phyloP scores from a whole-genome alignment of 35 echinoderm and acorn worm species.

The Nesometra sesokonis region DNA sequence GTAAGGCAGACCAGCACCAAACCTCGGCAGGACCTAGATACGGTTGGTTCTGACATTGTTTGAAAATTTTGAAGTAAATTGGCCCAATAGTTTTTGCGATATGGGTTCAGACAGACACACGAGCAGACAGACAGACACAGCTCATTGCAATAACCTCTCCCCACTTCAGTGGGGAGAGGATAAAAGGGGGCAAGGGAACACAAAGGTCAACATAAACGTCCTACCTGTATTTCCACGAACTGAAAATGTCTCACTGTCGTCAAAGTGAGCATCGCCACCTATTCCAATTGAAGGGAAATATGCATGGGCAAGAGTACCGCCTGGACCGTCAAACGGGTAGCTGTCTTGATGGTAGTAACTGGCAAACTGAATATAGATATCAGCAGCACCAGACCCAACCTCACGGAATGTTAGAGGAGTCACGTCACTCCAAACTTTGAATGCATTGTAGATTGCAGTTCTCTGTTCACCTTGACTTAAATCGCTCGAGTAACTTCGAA shows the following conservation, averaged over 20 bases:
- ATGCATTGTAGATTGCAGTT: conserved; percentile 43
- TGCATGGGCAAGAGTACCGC: conserved; percentile 84
- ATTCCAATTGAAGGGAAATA: conserved; percentile 62
- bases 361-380: conserved; percentile 71
- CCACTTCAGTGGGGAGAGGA: too few species aligned
- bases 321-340: conserved; percentile 70
- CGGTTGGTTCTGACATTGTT: too few species aligned
- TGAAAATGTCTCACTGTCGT: conserved; percentile 67
- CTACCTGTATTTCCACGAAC: conserved; percentile 47
- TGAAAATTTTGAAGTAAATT: too few species aligned
- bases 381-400: conserved; percentile 25
- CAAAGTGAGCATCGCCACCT: conserved; percentile 92
- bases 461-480: conserved; percentile 17
- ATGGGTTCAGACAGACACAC: too few species aligned
- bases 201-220: too few species aligned
- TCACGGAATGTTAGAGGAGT: conserved; percentile 61
- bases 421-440: conserved; percentile 85
- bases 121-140: too few species aligned
- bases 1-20: too few species aligned
- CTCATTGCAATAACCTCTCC: too few species aligned
- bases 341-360: conserved; percentile 55
- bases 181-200: too few species aligned
- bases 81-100: too few species aligned
- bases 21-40: too few species aligned
- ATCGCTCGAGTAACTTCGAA: conserved; percentile 48